Evolutionary conservation across 2,888 invertebrate species (phyloP).

Genomic region (Catocala nupta): DNA sequence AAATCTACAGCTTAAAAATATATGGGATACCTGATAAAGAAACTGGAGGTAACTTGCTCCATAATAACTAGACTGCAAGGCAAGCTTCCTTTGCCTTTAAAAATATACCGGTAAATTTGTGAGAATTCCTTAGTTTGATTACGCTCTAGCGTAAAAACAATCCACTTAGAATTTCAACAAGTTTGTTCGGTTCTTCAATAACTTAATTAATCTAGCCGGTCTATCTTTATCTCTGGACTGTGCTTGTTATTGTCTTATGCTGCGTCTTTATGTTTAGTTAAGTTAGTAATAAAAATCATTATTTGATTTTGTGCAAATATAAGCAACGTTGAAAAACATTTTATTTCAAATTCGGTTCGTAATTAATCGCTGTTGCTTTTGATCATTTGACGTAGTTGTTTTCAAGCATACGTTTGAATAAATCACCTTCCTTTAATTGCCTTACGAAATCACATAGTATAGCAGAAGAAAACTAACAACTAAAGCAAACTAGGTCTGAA

Average conservation of each 20-base stretch:
- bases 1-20: constrained; percentile 44
- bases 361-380: too few relatives aligned
- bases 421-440: too few relatives aligned
- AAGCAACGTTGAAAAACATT: too few relatives aligned
- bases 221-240: constrained; percentile 46
- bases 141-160: constrained; percentile 74
- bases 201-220: constrained; percentile 74
- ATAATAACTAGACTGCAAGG: constrained; percentile 59
- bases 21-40: constrained; percentile 46
- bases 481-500: constrained; percentile 60
- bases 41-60: constrained; percentile 49
- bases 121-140: constrained; percentile 71
- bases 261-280: too few relatives aligned
- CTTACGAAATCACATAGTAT: too few relatives aligned
- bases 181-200: constrained; percentile 64
- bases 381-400: too few relatives aligned
- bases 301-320: too few relatives aligned
- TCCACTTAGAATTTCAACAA: constrained; percentile 66
- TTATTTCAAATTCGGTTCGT: too few relatives aligned
- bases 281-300: too few relatives aligned
- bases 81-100: constrained; percentile 57
- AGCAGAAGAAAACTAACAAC: constrained; percentile 53
- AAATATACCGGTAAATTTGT: constrained; percentile 58
- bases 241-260: constrained; percentile 17
- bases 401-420: too few relatives aligned